Percentiles rank a stretch among this genome's conserved stretches.
These are phyloP conservation scores for Pitangus sulphuratus DNA, from an alignment of 2,797 vertebrate species.

Conservation along the genomic window DNA sequence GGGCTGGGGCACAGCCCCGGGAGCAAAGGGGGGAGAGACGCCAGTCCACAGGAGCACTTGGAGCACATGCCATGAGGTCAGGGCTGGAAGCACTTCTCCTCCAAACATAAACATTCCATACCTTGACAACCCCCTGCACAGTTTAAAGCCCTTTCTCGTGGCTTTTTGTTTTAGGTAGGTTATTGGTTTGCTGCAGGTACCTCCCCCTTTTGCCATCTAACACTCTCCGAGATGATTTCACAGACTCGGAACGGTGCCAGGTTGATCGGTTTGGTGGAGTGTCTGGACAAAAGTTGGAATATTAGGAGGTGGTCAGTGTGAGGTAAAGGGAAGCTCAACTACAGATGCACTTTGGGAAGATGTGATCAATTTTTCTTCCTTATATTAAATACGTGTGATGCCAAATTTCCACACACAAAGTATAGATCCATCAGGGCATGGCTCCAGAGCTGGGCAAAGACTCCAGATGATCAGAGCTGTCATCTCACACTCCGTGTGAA, in stretches of 20 bases:
- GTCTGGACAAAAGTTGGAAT: neutral
- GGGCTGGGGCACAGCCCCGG: neutral
- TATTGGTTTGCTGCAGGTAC: neutral
- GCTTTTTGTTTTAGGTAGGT: neutral
- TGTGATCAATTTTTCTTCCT: neutral
- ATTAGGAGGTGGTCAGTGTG: neutral
- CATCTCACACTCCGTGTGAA: neutral
- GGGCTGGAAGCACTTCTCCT: neutral
- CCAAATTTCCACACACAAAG: neutral
- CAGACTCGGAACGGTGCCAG: constrained; percentile 37
- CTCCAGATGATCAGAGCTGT: neutral
- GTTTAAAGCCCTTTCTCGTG: neutral
- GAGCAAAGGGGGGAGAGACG: rapidly evolving
- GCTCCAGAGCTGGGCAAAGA: neutral
- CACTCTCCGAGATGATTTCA: neutral
- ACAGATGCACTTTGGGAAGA: neutral
- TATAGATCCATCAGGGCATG: neutral
- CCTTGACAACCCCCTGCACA: neutral
- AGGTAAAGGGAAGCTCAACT: neutral
- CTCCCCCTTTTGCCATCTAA: neutral
- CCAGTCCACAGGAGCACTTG: neutral
- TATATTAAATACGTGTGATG: neutral
- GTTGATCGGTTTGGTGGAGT: constrained; percentile 11
- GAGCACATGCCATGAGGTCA: rapidly evolving
- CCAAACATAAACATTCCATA: neutral